Evolutionary conservation across 2,113 vertebrate species (phyloP).

Genomic region (Rhea americana): DNA sequence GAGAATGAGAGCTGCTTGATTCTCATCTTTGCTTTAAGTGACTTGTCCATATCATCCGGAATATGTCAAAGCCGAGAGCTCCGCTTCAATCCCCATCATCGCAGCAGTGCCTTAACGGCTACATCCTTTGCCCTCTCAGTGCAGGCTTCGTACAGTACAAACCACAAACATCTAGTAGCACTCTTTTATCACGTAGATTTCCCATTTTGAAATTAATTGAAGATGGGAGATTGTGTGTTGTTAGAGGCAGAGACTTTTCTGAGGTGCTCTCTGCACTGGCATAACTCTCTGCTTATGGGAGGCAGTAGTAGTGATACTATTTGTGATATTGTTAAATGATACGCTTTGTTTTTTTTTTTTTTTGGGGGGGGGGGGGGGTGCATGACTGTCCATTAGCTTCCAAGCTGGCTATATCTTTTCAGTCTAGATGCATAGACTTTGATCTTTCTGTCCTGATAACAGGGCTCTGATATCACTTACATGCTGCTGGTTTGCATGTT

Average conservation of each 20-base stretch:
- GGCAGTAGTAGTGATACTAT: not conserved
- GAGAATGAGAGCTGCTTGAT: rapidly evolving
- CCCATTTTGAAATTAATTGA: not conserved
- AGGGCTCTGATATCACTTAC: not conserved
- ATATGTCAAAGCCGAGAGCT: not conserved
- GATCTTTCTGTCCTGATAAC: not conserved
- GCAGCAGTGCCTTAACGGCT: rapidly evolving
- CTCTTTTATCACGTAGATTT: not conserved
- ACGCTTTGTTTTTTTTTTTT: not conserved
- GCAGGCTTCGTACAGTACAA: not conserved
- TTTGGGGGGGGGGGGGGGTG: no score
- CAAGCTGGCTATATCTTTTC: not conserved
- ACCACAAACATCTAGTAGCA: not conserved
- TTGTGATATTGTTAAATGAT: not conserved
- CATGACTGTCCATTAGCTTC: not conserved
- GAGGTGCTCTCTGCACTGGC: not conserved
- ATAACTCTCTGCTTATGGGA: not conserved
- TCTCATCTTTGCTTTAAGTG: not conserved
- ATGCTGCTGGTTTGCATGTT: not conserved
- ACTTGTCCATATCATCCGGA: not conserved
- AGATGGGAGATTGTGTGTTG: not conserved
- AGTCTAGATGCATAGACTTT: not conserved
- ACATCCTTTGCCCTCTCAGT: not conserved
- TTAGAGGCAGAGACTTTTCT: not conserved
- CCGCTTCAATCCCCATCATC: not conserved